Conservation (phyloP, 2,888 invertebrate species). For the Anagyrus pseudococci region DNA sequence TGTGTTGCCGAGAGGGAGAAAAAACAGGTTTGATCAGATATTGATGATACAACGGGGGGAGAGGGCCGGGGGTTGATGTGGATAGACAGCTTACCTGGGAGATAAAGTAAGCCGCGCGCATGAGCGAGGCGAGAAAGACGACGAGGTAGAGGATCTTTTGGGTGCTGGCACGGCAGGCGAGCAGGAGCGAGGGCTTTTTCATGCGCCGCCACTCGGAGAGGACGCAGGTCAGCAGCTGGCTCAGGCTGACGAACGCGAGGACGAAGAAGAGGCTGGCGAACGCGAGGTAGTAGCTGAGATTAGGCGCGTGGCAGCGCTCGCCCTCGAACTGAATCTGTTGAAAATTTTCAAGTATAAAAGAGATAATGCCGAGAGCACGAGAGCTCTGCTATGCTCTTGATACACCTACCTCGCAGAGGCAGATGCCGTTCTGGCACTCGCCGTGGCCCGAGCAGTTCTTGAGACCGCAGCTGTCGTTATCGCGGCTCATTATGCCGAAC, state of each 20-base stretch:
- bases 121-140: constrained; percentile 83
- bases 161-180: constrained; percentile 86
- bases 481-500: constrained; percentile 60
- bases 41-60: background rate
- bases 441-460: constrained; percentile 88
- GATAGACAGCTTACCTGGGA: constrained; percentile 76
- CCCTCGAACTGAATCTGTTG: constrained; percentile 76
- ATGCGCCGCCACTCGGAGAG: constrained; percentile 82
- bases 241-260: constrained; percentile 82
- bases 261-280: constrained; percentile 76
- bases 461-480: constrained; percentile 68
- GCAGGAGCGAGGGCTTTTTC: constrained; percentile 81
- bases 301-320: constrained; percentile 81
- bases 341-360: background rate
- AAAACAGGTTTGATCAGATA: constrained; percentile 37
- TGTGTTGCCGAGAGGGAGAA: constrained; percentile 51
- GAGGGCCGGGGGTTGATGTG: too few relatives aligned
- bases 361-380: background rate
- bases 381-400: background rate
- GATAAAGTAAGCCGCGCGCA: constrained; percentile 88
- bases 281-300: constrained; percentile 76
- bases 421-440: constrained; percentile 90
- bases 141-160: constrained; percentile 90
- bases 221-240: constrained; percentile 85
- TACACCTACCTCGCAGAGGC: constrained; percentile 81